These are phyloP conservation scores for Ateles fusciceps DNA, from an alignment of 2,797 vertebrate genomes.

Conservation along the genomic window DNA sequence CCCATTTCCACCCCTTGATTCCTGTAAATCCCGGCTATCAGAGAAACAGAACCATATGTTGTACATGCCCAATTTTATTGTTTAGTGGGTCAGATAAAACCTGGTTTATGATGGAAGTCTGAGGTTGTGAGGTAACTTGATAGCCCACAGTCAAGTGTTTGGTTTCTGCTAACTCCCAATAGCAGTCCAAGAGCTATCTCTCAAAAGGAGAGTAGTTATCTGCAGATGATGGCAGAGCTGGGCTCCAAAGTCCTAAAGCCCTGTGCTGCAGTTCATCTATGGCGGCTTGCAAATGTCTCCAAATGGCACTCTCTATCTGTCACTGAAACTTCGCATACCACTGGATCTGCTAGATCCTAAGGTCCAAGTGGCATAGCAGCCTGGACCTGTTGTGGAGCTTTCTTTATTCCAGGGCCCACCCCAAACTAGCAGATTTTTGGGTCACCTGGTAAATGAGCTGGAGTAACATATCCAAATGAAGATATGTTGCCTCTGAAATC, in stretches of 20 bases:
- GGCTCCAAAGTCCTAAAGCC: neutral
- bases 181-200: neutral
- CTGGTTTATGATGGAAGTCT: neutral
- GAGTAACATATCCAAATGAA: neutral
- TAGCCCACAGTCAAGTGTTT: neutral
- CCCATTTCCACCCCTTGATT: neutral
- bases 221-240: neutral
- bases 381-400: neutral
- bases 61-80: neutral
- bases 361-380: neutral
- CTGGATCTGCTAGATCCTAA: neutral
- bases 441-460: neutral
- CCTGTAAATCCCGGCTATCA: neutral
- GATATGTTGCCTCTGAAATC: neutral
- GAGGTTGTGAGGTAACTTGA: neutral
- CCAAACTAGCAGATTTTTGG: neutral
- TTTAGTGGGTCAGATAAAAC: neutral
- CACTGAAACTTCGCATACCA: neutral
- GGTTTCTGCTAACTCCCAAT: neutral
- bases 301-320: neutral
- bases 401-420: neutral
- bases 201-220: neutral
- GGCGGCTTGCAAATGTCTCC: neutral
- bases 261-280: neutral
- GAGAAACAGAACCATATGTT: neutral